These are phyloP conservation scores for Chrysolina haemoptera DNA, from an alignment of 2,888 invertebrate genomes.

Conservation along the genomic window DNA sequence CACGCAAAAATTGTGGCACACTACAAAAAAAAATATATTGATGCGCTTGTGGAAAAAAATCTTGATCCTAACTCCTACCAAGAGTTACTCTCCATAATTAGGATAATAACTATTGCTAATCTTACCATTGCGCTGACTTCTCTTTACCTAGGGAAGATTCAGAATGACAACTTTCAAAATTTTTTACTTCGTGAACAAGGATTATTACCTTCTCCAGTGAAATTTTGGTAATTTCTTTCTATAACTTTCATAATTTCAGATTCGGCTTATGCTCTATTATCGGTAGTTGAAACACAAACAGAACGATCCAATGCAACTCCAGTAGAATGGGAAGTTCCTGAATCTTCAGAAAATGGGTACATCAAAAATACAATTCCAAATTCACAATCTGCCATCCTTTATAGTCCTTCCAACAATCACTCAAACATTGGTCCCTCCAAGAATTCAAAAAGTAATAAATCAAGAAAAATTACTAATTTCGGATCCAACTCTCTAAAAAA, in stretches of 20 bases:
- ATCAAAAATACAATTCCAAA: conserved; percentile 50
- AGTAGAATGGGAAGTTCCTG: conserved; percentile 46
- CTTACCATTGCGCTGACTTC: no score
- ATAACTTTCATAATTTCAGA: conserved; percentile 28
- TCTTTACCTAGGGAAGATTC: no score
- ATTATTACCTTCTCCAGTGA: background rate
- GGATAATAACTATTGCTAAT: no score
- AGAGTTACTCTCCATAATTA: no score
- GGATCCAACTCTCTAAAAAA: conserved; percentile 53
- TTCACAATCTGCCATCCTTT: conserved; percentile 54
- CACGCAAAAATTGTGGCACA: no score
- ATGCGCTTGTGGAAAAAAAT: no score
- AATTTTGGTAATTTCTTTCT: background rate
- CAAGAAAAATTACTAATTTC: background rate
- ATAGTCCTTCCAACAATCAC: conserved; percentile 37
- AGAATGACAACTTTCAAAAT: no score
- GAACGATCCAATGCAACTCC: conserved; percentile 6
- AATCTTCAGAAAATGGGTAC: conserved; percentile 52
- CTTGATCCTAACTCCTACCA: no score
- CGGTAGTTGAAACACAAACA: conserved; percentile 7
- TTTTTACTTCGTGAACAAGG: no score
- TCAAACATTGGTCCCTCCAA: conserved; percentile 23
- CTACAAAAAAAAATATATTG: no score
- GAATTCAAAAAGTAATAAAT: background rate
- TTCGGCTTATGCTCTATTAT: conserved; percentile 27